Evolutionary conservation across 2,888 invertebrate species (phyloP), one percentile per base, ranked within the genome.

Genomic region (Hybos culiciformis): DNA sequence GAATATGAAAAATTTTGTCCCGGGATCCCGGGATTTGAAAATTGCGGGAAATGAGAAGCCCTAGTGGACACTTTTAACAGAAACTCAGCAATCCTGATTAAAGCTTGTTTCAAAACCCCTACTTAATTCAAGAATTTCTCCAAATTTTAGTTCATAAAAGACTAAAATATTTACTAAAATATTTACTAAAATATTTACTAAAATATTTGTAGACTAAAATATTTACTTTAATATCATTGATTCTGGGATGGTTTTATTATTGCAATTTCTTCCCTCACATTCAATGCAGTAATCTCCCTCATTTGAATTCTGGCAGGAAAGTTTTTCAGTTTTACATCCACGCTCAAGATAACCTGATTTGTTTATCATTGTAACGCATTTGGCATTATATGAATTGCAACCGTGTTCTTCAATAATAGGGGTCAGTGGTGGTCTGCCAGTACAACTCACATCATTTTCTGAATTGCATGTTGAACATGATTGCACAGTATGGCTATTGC

Each of bases 401-500:
- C 56, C 49, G 23, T 57, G 58, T 5, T 55, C 56, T n/a, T 46
- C 54, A 19, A 60, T 53, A 7, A 50, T 51, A 18, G 41, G 54
- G 0, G 59, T 54, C 20, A 48, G 51, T 23, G 54, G 47, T 56
- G 58, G n/a, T n/a, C n/a, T 59, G 18, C 56, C 56, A 15, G 54
- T 54, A 43, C 61, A 61, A 19, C 62, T 62, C 12, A 56, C 57
- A 0, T 54, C 42, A 4, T 47, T 44, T 23, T 47, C 42, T 4
- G 52, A 53, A 29, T 53, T 52, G 47, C 61, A 61, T 23, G 54
- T 51, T 49, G 58, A 62, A 47, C 61, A 61, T 11, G 56, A 53
- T 1, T 51, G 54, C 8, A 60, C 54, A 3, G 54, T 48, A 3
- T 45, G 38, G 1, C 24, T 39, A 39, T 62, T 61, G 42, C 62